phyloP scores from a whole-genome alignment of 2,113 vertebrate genomes.

The Lampris megalopsis region DNA sequence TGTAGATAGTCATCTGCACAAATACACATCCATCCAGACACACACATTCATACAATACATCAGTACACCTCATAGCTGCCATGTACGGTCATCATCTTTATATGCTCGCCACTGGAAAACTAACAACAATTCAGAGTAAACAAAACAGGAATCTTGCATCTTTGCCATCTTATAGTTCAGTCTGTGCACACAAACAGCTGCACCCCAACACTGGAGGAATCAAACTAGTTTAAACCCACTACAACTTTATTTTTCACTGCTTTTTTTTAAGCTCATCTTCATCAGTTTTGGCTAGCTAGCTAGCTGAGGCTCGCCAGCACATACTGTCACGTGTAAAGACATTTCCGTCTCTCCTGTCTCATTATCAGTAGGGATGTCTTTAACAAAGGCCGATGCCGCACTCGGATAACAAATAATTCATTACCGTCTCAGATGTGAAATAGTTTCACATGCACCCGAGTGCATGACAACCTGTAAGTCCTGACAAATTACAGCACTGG shows the following conservation, averaged over 20 bases:
- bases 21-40: neutral
- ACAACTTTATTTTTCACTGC: neutral
- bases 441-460: slow-evolving; percentile 40
- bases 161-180: too few species aligned
- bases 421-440: slow-evolving; percentile 43
- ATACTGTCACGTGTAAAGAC: slow-evolving; percentile 15
- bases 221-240: too few species aligned
- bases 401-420: slow-evolving; percentile 61
- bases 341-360: slow-evolving; percentile 35
- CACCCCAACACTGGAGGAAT: too few species aligned
- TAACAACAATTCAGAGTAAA: too few species aligned
- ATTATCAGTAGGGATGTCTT: slow-evolving; percentile 61
- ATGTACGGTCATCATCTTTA: too few species aligned
- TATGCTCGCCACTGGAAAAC: too few species aligned
- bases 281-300: neutral
- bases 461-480: slow-evolving; percentile 35
- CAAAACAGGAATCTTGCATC: too few species aligned
- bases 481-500: slow-evolving; percentile 54
- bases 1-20: neutral
- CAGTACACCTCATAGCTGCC: neutral
- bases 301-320: neutral
- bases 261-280: neutral
- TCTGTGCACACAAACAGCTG: too few species aligned
- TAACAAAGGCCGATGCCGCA: slow-evolving; percentile 34
- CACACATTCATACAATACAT: neutral